Conservation (phyloP, 37 sponge, comb jelly and placozoan species). For the Tethya wilhelma region DNA sequence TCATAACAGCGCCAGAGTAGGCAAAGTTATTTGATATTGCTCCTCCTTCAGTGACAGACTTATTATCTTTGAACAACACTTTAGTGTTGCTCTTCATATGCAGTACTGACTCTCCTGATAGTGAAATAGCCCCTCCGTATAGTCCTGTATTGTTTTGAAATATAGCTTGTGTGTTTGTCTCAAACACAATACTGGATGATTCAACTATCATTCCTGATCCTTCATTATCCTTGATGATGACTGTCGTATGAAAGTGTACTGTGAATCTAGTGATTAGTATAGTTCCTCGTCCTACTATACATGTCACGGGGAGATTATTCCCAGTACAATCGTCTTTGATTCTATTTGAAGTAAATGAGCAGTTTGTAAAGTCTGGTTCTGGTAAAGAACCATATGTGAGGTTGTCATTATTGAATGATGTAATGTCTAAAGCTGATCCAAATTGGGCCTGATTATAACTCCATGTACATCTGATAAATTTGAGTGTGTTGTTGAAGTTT, state of each 20-base stretch:
- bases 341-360: neutral
- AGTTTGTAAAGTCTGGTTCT: neutral
- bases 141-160: conserved; percentile 19
- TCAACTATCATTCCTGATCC: neutral
- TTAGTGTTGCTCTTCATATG: neutral
- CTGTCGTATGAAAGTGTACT: neutral
- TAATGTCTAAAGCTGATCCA: too few species aligned
- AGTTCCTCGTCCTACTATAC: neutral
- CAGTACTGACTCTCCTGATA: conserved; percentile 25
- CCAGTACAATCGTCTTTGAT: neutral
- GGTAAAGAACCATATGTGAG: neutral
- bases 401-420: neutral
- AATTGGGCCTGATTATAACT: too few species aligned
- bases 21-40: conserved; percentile 10
- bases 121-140: conserved; percentile 44
- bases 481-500: too few species aligned
- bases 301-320: too few species aligned
- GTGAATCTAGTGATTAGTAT: neutral
- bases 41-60: conserved; percentile 20
- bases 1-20: neutral
- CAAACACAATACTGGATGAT: conserved; percentile 2
- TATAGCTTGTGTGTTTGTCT: neutral
- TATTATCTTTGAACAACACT: conserved; percentile 16
- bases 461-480: too few species aligned
- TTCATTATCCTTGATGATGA: neutral